Evolutionary conservation across 2,797 vertebrate genomes (phyloP).

Genomic region (Pseudotriccus pelzelni): DNA sequence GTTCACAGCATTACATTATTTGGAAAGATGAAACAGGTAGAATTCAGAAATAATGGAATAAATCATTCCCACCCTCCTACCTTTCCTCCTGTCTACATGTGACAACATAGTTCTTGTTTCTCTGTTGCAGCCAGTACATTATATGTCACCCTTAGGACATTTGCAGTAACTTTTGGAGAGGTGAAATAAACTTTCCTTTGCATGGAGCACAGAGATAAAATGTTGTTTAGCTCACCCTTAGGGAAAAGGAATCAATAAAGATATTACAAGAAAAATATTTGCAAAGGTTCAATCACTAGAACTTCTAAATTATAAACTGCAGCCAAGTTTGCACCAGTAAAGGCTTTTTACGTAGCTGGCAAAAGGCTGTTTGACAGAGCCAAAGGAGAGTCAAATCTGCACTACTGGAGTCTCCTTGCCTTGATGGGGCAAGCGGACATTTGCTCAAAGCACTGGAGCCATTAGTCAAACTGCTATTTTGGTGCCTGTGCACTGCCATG

Average conservation of each 20-base stretch:
- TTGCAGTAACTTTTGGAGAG: neutral
- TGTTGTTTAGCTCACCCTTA: neutral
- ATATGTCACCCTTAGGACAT: neutral
- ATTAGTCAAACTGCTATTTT: neutral
- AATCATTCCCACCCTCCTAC: neutral
- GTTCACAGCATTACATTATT: neutral
- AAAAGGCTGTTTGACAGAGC: neutral
- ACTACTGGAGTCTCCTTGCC: neutral
- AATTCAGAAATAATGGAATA: neutral
- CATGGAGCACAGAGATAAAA: neutral
- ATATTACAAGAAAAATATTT: neutral
- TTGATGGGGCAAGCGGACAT: rapidly evolving
- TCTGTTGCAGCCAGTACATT: neutral
- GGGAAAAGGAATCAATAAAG: neutral
- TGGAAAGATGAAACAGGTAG: neutral
- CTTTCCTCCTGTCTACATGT: neutral
- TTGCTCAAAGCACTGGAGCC: neutral
- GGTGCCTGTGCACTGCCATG: neutral
- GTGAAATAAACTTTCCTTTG: neutral
- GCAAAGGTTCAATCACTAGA: neutral
- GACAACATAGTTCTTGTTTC: neutral
- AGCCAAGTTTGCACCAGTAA: neutral
- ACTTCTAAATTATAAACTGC: neutral
- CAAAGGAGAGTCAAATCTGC: neutral
- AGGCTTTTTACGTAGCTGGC: neutral